Base-by-base conservation (phyloP, 2,113 vertebrate species). In the Neotoma lepida region DNA sequence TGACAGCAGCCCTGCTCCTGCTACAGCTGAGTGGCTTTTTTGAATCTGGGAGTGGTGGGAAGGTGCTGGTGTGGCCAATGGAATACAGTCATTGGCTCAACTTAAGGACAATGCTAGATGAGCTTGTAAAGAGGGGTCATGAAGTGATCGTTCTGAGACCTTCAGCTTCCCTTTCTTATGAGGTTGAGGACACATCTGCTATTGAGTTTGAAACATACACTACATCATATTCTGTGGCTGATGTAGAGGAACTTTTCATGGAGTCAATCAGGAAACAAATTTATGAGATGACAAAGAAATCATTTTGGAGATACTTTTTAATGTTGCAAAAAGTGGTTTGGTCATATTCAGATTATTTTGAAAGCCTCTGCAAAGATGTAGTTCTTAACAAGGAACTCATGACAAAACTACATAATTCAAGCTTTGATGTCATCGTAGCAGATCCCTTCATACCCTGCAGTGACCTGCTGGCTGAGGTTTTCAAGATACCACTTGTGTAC, bases 41-140 rank as follows among this genome's bases (percentile, higher is more conserved):
- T 58, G 54, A 22, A 81, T 90, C 33, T 0, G 96, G 26, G 0
- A 95, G 26, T 0, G 63, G 96, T 0, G 98, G 98, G 0, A 99
- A 98, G 30, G 98, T 99, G 56, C 93, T 99, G 71, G 98, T 99
- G 54, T 99, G 98, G 97, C 98, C 98, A 0, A 66, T 98, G 71
- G 99, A 99, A 66, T 98, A 97, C 51, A 99, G 99, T 94, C 98
- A 99, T 61, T 81, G 78, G 78, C 12, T 81, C 54, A 81, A 81
- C 13, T 58, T 81, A 39, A 81, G 3, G n/a, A 39, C 0, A 28
- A 81, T 81, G 12, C 54, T 81, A 39, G 78, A 81, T 15, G 78
- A 81, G 6, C 78, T 81, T 58, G 22, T 81, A 35, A 81, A 81
- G 54, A 81, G 58, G 98, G 22, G 6, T 0, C 78, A 81, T 39